phyloP scores from a whole-genome alignment of 2,113 vertebrate species.

The Onychostoma macrolepis region DNA sequence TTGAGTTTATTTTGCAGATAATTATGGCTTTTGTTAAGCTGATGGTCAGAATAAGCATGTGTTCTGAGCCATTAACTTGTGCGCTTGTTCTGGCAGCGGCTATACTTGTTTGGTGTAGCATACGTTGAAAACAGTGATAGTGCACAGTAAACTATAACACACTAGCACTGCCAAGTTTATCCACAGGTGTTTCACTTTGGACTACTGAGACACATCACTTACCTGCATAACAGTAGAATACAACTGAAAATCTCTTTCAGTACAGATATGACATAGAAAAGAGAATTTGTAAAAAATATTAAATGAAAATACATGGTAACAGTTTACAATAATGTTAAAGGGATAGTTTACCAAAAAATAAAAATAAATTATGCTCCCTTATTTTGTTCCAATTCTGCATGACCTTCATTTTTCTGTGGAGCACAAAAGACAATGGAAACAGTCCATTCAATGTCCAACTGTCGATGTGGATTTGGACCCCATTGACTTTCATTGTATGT shows the following conservation, averaged over 20 bases:
- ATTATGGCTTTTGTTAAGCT: slow-evolving; percentile 75
- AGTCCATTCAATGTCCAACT: background rate
- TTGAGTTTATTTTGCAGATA: slow-evolving; percentile 73
- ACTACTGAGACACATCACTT: background rate
- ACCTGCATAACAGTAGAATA: background rate
- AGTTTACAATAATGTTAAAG: background rate
- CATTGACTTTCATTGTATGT: no score
- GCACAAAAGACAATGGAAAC: background rate
- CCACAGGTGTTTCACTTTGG: background rate
- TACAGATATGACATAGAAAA: background rate
- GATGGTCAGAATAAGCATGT: slow-evolving; percentile 73
- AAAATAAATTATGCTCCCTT: background rate
- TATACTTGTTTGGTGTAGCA: slow-evolving; percentile 38
- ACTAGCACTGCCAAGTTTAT: background rate
- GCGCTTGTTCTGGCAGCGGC: slow-evolving; percentile 70
- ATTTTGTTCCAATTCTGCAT: background rate
- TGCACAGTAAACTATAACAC: slow-evolving; percentile 18
- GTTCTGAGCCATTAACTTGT: slow-evolving; percentile 72
- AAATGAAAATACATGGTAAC: background rate
- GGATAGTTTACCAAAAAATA: background rate
- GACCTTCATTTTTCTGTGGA: background rate
- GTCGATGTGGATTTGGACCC: background rate
- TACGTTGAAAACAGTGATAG: slow-evolving; percentile 7
- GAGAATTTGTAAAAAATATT: background rate
- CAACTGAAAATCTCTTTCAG: background rate